A percentile compares a stretch with the other conserved stretches of the same genome.
Conservation (phyloP, 2,888 invertebrate genomes). For the Eupithecia abbreviata region DNA sequence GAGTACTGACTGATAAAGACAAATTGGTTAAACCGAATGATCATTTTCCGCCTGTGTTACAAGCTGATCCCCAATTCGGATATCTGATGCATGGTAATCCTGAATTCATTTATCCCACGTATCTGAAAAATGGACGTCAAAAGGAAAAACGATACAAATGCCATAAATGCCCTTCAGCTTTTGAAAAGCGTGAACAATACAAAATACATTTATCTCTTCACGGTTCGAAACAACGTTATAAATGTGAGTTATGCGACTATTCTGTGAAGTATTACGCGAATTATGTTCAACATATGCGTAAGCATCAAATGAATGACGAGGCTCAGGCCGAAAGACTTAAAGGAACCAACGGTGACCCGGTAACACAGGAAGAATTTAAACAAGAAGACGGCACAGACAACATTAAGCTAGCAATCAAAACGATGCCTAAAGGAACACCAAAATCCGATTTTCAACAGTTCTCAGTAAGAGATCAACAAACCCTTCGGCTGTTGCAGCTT, state of each 20-base stretch:
- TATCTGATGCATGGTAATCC: conserved; percentile 89
- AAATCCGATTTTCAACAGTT: conserved; percentile 82
- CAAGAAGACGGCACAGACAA: conserved; percentile 63
- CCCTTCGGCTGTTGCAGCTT: conserved; percentile 83
- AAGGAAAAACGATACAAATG: conserved; percentile 92
- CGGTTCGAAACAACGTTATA: conserved; percentile 92
- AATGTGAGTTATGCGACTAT: conserved; percentile 93
- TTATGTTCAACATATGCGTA: conserved; percentile 91
- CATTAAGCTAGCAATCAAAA: conserved; percentile 77
- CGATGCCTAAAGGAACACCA: conserved; percentile 72
- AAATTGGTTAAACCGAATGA: conserved; percentile 80
- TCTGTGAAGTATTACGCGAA: conserved; percentile 94
- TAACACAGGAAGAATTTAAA: conserved; percentile 57
- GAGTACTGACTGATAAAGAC: conserved; percentile 76
- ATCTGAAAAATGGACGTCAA: conserved; percentile 88
- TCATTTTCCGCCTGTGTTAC: conserved; percentile 80
- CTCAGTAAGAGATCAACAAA: conserved; percentile 86
- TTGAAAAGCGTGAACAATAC: conserved; percentile 93
- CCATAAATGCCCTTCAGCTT: conserved; percentile 93
- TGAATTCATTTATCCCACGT: conserved; percentile 89
- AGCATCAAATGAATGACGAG: conserved; percentile 89
- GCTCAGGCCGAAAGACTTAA: conserved; percentile 85
- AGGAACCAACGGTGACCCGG: conserved; percentile 61
- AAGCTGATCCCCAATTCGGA: conserved; percentile 87
- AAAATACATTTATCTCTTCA: conserved; percentile 92